phyloP scores from a whole-genome alignment of 2,113 vertebrate species.

The Pteropus alecto region DNA sequence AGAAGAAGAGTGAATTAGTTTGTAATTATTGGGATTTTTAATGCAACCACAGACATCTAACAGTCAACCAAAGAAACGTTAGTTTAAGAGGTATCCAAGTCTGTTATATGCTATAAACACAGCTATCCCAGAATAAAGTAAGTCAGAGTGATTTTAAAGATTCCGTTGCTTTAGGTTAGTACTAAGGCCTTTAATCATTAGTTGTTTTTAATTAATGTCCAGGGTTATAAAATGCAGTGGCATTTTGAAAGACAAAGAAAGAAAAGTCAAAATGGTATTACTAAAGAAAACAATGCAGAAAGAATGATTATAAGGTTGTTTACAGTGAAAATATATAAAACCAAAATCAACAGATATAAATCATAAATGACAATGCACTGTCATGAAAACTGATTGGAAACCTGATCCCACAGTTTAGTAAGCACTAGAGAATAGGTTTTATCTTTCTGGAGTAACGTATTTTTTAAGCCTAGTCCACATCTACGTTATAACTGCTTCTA shows the following conservation, averaged over 20 bases:
- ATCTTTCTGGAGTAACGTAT: slow-evolving; percentile 52
- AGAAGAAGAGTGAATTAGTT: slow-evolving; percentile 78
- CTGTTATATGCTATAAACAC: slow-evolving; percentile 68
- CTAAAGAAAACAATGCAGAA: slow-evolving; percentile 71
- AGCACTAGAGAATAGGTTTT: slow-evolving; percentile 66
- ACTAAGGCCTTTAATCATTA: slow-evolving; percentile 83
- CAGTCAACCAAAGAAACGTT: slow-evolving; percentile 75
- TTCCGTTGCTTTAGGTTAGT: slow-evolving; percentile 81
- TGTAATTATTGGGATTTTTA: slow-evolving; percentile 80
- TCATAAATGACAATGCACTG: slow-evolving; percentile 84
- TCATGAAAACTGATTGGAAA: slow-evolving; percentile 86
- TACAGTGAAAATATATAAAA: slow-evolving; percentile 72
- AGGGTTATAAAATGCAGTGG: slow-evolving; percentile 84
- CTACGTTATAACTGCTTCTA: slow-evolving; percentile 59
- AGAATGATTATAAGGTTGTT: slow-evolving; percentile 54
- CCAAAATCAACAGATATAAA: slow-evolving; percentile 82
- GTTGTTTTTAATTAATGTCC: slow-evolving; percentile 74
- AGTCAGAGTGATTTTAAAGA: slow-evolving; percentile 65
- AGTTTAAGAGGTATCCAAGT: slow-evolving; percentile 80
- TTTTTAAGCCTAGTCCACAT: slow-evolving; percentile 74
- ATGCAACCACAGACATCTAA: slow-evolving; percentile 94
- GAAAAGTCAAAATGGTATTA: slow-evolving; percentile 67
- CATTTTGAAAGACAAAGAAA: slow-evolving; percentile 73
- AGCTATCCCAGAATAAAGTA: slow-evolving; percentile 71
- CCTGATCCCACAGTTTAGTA: slow-evolving; percentile 79